phyloP scores from a whole-genome alignment of 64 coral and sea anemone species.

The Catalaphyllia jardinei region DNA sequence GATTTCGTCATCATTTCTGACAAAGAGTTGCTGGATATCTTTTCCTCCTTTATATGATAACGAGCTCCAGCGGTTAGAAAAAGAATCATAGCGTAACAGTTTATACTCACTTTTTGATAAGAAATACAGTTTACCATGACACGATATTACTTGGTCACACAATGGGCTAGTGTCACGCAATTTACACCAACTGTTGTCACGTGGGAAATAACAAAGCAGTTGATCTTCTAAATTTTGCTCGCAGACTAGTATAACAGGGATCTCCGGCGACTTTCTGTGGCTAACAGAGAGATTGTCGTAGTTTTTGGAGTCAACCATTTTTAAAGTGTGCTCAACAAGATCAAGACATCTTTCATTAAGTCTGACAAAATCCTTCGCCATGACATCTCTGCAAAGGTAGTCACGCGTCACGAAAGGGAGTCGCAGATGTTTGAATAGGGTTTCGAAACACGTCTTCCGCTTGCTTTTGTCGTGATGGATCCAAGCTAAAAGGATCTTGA shows the following conservation, averaged over 20 bases:
- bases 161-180: background rate
- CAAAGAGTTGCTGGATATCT: background rate
- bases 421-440: background rate
- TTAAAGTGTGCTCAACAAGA: background rate
- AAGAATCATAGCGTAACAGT: background rate
- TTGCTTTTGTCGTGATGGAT: background rate
- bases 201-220: background rate
- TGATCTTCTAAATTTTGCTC: background rate
- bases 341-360: background rate
- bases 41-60: background rate
- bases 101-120: background rate
- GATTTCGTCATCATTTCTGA: background rate
- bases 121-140: conserved; percentile 5
- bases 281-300: background rate
- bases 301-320: background rate
- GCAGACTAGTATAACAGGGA: background rate
- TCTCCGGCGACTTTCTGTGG: background rate
- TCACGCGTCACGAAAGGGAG: background rate
- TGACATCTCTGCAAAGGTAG: background rate
- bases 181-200: background rate
- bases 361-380: background rate
- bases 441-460: background rate
- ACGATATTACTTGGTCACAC: background rate
- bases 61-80: background rate
- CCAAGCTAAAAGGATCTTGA: conserved; percentile 1